Base-by-base conservation (phyloP, 1,140 invertebrate genomes). In the Diploscapter pachys region DNA sequence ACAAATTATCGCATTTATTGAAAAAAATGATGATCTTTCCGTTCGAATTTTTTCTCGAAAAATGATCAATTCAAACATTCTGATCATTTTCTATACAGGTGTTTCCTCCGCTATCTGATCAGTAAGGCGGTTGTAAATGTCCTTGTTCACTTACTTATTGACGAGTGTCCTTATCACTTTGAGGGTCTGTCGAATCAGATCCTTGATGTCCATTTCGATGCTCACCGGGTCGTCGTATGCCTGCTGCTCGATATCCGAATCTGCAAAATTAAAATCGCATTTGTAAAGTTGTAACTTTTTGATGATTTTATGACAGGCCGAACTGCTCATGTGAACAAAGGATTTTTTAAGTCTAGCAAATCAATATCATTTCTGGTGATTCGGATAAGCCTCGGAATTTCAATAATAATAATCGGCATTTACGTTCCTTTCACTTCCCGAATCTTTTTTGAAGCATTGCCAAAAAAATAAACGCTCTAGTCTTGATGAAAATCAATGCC, bases 161-260 rank as follows among this genome's bases (percentile, higher is more conserved):
- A 93, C 92, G 63, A 93, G 87, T 51, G 91, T 91, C 75, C 92
- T 89, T 77, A 94, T 92, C 13, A 93, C 89, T 70, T 89, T 88
- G 3, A 94, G 87, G 48, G 92, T 93, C 83, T 94, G 91, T 13
- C 92, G 86, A 13, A 95, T 91, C 62, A 93, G 87, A 78, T 89
- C 73, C 13, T 65, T 59, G 11, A 63, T 57, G 64, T 74, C 73
- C 11, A 11, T 51, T 52, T 68, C 13, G 51, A 68, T 54, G 51
- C 31, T 31, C 31, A 9, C 6, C 11, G 48, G 66, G 51, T 51
- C 52, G 50, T 31, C 57, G 11, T 51, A 55, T 55, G 57, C 9
- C 9, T 31, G 9, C 31, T 59, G 9, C 9, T 59, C 57, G 57
- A 11, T 59, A 8, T 8, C 9, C 13, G 63, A 31, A 31, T 13